Conservation (phyloP, 2,797 vertebrate species). For the Cetoscarus ocellatus region DNA sequence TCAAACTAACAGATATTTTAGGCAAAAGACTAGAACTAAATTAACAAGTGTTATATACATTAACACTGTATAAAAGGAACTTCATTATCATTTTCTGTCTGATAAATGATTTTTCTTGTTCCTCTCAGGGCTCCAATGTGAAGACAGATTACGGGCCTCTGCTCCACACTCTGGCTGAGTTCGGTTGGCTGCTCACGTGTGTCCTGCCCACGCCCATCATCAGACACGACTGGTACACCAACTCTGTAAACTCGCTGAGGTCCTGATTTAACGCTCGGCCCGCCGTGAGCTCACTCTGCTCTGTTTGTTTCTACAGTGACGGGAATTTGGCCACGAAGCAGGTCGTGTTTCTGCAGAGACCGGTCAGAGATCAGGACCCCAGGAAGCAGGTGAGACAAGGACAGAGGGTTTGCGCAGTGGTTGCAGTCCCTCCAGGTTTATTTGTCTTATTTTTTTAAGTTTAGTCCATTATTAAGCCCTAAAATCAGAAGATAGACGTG, state of each 20-base stretch:
- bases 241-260: too few species aligned
- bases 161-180: slow-evolving; percentile 96
- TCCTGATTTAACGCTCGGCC: too few species aligned
- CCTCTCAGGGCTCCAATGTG: slow-evolving; percentile 91
- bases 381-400: slow-evolving; percentile 75
- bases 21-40: too few species aligned
- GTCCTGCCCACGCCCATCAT: slow-evolving; percentile 95
- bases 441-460: too few species aligned
- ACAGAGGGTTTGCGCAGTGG: not conserved
- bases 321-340: slow-evolving; percentile 97
- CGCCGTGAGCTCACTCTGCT: not conserved
- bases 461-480: too few species aligned
- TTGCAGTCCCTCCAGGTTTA: too few species aligned
- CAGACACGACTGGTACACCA: slow-evolving; percentile 91
- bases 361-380: slow-evolving; percentile 71
- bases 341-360: slow-evolving; percentile 95
- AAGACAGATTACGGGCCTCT: slow-evolving; percentile 96
- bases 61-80: too few species aligned
- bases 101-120: too few species aligned
- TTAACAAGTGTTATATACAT: too few species aligned
- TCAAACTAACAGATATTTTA: too few species aligned
- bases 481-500: too few species aligned
- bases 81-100: too few species aligned
- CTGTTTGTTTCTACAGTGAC: slow-evolving; percentile 82
- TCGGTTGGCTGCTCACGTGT: slow-evolving; percentile 97